Conservation (phyloP, 2,113 vertebrate species). For the Eidolon helvum region DNA sequence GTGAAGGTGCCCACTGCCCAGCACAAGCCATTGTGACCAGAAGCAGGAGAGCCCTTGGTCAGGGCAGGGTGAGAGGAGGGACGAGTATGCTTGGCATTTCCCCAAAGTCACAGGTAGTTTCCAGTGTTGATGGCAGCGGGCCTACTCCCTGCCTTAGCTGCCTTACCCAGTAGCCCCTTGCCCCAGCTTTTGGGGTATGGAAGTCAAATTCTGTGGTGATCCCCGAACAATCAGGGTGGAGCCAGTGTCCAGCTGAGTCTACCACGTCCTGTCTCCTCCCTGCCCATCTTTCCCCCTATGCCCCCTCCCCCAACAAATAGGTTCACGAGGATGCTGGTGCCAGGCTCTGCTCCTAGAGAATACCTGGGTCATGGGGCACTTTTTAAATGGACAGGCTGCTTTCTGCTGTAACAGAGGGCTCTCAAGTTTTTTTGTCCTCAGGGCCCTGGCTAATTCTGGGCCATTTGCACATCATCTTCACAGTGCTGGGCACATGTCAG, state of each 20-base stretch:
- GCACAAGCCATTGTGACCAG: neutral
- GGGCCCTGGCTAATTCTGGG: neutral
- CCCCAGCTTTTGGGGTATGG: no score
- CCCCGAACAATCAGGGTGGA: neutral
- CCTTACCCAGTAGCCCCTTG: neutral
- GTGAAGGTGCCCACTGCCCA: neutral
- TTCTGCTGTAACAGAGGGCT: neutral
- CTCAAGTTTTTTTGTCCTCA: neutral
- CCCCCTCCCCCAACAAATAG: neutral
- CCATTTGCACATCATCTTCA: neutral
- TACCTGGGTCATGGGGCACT: neutral
- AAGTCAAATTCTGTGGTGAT: no score
- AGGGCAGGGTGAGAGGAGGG: neutral
- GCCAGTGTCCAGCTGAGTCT: neutral
- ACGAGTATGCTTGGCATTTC: neutral
- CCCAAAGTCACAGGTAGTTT: neutral
- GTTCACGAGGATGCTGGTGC: neutral
- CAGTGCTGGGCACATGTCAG: accelerated
- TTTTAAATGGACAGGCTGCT: neutral
- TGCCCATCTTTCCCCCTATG: neutral
- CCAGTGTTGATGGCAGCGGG: neutral
- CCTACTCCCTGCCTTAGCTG: neutral
- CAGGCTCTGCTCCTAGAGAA: neutral
- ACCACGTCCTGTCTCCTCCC: neutral
- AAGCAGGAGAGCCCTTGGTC: neutral